phyloP scores from a whole-genome alignment of 23 tunicate genomes.

The Oikopleura albicans region DNA sequence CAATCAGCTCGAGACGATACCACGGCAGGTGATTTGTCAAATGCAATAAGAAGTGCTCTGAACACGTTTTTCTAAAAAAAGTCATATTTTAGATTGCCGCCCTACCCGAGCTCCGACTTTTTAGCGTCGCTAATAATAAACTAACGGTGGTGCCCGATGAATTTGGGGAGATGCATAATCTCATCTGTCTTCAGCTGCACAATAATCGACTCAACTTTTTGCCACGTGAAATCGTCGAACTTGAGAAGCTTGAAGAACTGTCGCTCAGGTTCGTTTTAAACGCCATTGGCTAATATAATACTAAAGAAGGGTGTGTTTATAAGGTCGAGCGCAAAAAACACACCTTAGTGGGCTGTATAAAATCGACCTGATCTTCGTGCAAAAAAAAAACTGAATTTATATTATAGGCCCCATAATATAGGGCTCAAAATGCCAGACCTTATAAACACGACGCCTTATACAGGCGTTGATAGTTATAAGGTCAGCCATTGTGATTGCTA shows the following conservation, averaged over 20 bases:
- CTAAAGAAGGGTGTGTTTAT: too few relatives aligned
- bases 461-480: too few relatives aligned
- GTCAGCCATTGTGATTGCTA: too few relatives aligned
- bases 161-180: constrained; percentile 16
- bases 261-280: constrained; percentile 19
- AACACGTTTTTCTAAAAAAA: background rate
- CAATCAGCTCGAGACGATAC: background rate
- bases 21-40: constrained; percentile 3
- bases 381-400: too few relatives aligned
- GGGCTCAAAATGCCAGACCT: too few relatives aligned
- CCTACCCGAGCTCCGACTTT: background rate
- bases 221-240: constrained; percentile 28
- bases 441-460: too few relatives aligned
- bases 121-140: background rate
- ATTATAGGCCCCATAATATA: too few relatives aligned
- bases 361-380: too few relatives aligned
- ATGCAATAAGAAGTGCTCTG: background rate
- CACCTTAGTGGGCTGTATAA: too few relatives aligned
- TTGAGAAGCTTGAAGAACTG: constrained; percentile 32
- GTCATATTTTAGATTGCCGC: background rate
- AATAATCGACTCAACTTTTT: constrained; percentile 28
- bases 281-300: too few relatives aligned
- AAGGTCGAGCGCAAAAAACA: too few relatives aligned
- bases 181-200: constrained; percentile 30
- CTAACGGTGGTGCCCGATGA: background rate